Evolutionary conservation across 2,113 vertebrate species (phyloP).

Genomic region (Trogon melanurus): DNA sequence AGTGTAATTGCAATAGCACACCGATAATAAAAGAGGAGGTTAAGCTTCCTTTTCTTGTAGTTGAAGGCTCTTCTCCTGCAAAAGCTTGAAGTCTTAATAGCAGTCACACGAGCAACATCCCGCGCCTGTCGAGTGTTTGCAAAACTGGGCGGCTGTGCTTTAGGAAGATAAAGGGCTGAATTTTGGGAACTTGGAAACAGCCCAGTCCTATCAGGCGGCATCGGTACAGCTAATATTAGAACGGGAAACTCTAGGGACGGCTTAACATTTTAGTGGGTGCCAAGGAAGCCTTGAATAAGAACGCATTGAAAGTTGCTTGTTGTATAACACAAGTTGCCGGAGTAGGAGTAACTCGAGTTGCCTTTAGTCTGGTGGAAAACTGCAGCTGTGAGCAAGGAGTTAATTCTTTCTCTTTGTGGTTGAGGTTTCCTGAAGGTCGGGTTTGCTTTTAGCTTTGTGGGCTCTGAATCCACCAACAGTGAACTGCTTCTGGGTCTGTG

Average conservation of each 20-base stretch:
- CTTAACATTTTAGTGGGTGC: constrained; percentile 7
- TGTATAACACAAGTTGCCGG: constrained; percentile 4
- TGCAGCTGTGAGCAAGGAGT: constrained; percentile 42
- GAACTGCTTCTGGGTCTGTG: background rate
- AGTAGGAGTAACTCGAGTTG: background rate
- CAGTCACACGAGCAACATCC: background rate
- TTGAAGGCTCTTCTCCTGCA: background rate
- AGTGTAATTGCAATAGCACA: constrained; percentile 48
- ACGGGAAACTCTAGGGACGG: background rate
- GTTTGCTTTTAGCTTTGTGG: background rate
- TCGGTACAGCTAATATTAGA: constrained; percentile 27
- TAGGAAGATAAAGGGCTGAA: background rate
- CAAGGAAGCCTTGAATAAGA: constrained; percentile 8
- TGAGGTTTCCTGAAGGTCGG: background rate
- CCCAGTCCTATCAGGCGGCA: background rate
- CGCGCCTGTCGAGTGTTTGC: background rate
- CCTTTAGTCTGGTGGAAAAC: constrained; percentile 19
- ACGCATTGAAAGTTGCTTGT: background rate
- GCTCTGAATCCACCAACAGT: background rate
- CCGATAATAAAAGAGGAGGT: constrained; percentile 54
- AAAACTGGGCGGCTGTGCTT: background rate
- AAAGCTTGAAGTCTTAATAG: constrained; percentile 21
- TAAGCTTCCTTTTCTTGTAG: constrained; percentile 49
- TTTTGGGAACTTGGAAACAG: background rate
- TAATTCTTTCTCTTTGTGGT: constrained; percentile 1